phyloP scores from a whole-genome alignment of 2,888 invertebrate species.

The Biston stratarius region DNA sequence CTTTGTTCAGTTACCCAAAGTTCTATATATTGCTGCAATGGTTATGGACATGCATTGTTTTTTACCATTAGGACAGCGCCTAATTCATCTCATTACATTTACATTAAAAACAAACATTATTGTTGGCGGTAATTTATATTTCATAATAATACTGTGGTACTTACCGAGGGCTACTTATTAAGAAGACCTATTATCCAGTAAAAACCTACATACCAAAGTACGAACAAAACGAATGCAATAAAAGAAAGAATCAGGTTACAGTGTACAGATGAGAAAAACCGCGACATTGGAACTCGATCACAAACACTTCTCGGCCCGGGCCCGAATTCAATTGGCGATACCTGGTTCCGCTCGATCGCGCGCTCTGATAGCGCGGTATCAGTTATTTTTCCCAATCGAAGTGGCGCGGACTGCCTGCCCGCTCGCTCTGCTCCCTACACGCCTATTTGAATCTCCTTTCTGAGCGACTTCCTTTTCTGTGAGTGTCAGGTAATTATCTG shows the following conservation, averaged over 20 bases:
- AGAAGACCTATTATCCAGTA: neutral
- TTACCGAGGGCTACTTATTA: neutral
- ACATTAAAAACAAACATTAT: too few relatives aligned
- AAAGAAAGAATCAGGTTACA: conserved; percentile 33
- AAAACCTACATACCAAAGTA: neutral
- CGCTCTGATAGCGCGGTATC: conserved; percentile 67
- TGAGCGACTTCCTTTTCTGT: conserved; percentile 84
- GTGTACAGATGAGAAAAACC: conserved; percentile 39
- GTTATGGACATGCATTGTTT: too few relatives aligned
- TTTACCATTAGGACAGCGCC: too few relatives aligned
- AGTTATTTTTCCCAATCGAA: conserved; percentile 74
- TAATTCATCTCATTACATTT: too few relatives aligned
- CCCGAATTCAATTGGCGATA: conserved; percentile 70
- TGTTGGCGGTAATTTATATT: too few relatives aligned
- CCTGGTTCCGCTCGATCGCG: conserved; percentile 70
- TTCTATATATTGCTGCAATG: too few relatives aligned
- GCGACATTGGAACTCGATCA: conserved; percentile 46
- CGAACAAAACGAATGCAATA: conserved; percentile 14
- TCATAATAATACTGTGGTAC: too few relatives aligned
- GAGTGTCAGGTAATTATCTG: conserved; percentile 87
- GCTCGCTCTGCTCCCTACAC: conserved; percentile 72
- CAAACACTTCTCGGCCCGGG: conserved; percentile 48
- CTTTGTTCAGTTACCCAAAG: too few relatives aligned
- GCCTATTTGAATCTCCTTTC: conserved; percentile 84
- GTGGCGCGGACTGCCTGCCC: conserved; percentile 56